Conservation (phyloP, 2,797 vertebrate genomes). For the Bradypus variegatus region DNA sequence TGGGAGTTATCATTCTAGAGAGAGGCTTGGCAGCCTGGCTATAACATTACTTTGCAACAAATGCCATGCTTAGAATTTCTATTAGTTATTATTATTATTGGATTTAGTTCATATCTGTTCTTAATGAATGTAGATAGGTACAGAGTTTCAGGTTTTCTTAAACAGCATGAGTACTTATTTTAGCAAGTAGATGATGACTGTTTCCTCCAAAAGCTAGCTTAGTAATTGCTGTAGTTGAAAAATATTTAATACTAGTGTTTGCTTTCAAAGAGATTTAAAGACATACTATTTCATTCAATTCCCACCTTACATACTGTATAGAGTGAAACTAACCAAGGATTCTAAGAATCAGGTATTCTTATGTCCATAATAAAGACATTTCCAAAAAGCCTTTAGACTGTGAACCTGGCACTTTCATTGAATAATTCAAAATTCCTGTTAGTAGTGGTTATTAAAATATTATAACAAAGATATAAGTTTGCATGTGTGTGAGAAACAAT, state of each 20-base stretch:
- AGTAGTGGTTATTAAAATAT: neutral
- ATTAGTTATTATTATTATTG: neutral
- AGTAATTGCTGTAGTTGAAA: neutral
- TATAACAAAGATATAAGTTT: neutral
- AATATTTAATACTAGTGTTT: neutral
- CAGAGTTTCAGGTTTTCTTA: neutral
- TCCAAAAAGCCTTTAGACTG: neutral
- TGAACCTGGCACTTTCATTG: neutral
- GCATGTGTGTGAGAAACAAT: neutral
- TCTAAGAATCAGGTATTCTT: neutral
- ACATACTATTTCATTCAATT: neutral
- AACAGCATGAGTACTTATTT: neutral
- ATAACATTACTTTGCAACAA: neutral
- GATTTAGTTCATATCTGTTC: neutral
- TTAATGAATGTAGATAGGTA: neutral
- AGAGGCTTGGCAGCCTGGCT: neutral
- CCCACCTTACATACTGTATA: neutral
- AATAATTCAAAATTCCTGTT: neutral
- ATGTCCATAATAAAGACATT: neutral
- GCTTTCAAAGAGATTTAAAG: slow-evolving; percentile 22
- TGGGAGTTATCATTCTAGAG: neutral
- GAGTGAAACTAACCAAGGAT: neutral
- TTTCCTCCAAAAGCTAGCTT: neutral
- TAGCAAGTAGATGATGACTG: neutral
- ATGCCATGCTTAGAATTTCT: neutral